phyloP scores from a whole-genome alignment of 2,797 vertebrate genomes.

The Coracias cyanogaster region DNA sequence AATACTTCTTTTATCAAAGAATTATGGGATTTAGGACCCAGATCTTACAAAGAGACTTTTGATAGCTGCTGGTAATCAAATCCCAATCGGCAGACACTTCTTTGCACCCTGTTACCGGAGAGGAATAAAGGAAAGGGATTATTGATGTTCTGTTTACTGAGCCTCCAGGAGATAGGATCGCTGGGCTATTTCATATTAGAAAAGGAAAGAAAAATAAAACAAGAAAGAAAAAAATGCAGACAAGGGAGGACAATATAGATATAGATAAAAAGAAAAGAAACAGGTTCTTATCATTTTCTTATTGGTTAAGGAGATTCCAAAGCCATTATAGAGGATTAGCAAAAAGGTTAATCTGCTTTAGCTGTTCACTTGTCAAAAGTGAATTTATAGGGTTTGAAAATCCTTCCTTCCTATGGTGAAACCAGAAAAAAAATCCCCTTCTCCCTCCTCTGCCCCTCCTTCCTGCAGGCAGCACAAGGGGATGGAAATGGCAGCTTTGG shows the following conservation, averaged over 20 bases:
- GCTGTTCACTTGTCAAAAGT: slow-evolving; percentile 80
- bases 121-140: slow-evolving; percentile 84
- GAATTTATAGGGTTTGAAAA: slow-evolving; percentile 77
- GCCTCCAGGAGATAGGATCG: slow-evolving; percentile 82
- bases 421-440: not conserved
- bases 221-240: slow-evolving; percentile 55
- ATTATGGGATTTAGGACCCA: slow-evolving; percentile 96
- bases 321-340: slow-evolving; percentile 91
- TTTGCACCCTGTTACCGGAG: slow-evolving; percentile 77
- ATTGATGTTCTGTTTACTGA: slow-evolving; percentile 83
- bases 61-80: slow-evolving; percentile 87
- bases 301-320: slow-evolving; percentile 84
- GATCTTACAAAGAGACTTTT: slow-evolving; percentile 87
- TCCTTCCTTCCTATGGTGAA: slow-evolving; percentile 7
- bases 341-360: slow-evolving; percentile 86
- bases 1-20: slow-evolving; percentile 92
- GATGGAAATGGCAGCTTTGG: not conserved
- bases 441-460: not conserved
- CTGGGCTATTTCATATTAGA: slow-evolving; percentile 71
- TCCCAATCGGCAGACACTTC: slow-evolving; percentile 88
- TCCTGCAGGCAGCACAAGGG: not conserved
- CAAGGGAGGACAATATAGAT: slow-evolving; percentile 70
- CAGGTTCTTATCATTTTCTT: slow-evolving; percentile 74
- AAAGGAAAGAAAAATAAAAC: slow-evolving; percentile 72
- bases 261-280: slow-evolving; percentile 73